phyloP scores from a whole-genome alignment of 1,140 invertebrate genomes.

The Sminthurides bifidus region DNA sequence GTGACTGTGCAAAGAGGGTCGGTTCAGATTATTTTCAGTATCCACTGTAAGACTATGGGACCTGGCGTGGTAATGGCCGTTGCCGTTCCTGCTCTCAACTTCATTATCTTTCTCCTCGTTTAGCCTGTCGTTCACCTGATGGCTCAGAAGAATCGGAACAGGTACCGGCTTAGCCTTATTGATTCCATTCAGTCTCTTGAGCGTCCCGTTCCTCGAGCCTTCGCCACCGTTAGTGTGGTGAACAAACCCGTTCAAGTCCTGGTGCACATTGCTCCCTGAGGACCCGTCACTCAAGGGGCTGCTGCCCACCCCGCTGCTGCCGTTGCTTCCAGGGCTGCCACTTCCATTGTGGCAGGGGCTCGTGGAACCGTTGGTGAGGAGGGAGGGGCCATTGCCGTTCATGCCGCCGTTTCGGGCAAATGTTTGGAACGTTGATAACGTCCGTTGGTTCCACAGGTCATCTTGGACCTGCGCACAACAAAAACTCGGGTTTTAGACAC shows the following conservation, averaged over 20 bases:
- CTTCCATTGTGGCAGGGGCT: not conserved
- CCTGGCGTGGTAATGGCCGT: not conserved
- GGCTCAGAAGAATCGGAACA: slow-evolving; percentile 6
- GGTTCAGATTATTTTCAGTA: not conserved
- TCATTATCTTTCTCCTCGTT: not conserved
- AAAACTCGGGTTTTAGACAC: too few species aligned
- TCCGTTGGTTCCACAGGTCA: slow-evolving; percentile 36
- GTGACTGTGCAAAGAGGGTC: not conserved
- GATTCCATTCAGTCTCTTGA: slow-evolving; percentile 2
- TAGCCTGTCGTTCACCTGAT: not conserved
- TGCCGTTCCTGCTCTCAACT: not conserved
- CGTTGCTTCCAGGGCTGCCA: not conserved
- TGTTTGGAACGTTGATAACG: slow-evolving; percentile 37
- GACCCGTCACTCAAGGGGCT: not conserved
- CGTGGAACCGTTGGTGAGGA: slow-evolving; percentile 3
- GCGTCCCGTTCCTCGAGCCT: not conserved
- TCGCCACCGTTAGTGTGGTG: not conserved
- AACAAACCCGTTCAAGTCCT: not conserved
- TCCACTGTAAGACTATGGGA: not conserved
- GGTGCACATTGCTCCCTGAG: not conserved
- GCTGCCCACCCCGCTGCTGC: not conserved
- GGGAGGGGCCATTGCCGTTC: slow-evolving; percentile 1
- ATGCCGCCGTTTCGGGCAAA: slow-evolving; percentile 31
- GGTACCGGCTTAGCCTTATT: slow-evolving; percentile 17
- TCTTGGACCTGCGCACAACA: too few species aligned